Evolutionary conservation across 2,797 vertebrate species (phyloP).

Genomic region (Philypnodon macrostomus): DNA sequence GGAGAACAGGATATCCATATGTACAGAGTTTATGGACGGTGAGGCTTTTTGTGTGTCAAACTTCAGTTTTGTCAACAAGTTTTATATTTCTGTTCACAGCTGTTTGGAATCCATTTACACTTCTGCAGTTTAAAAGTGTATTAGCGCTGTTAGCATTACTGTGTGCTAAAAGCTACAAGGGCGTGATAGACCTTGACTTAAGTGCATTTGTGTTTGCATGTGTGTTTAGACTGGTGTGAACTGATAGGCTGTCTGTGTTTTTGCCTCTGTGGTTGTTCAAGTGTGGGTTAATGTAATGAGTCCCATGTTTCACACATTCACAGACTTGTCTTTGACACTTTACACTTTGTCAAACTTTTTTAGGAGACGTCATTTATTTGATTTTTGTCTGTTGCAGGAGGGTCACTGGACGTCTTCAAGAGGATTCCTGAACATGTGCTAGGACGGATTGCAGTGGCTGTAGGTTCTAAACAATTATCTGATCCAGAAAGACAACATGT

Average conservation of each 20-base stretch:
- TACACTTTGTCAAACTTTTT: slow-evolving; percentile 36
- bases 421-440: slow-evolving; percentile 93
- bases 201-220: slow-evolving; percentile 57
- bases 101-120: slow-evolving; percentile 70
- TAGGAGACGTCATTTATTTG: slow-evolving; percentile 9
- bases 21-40: slow-evolving; percentile 99
- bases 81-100: slow-evolving; percentile 26
- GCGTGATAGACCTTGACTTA: slow-evolving; percentile 59
- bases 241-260: slow-evolving; percentile 26
- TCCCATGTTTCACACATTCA: slow-evolving; percentile 65
- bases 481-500: too few species aligned
- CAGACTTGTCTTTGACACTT: slow-evolving; percentile 39
- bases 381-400: slow-evolving; percentile 74
- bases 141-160: slow-evolving; percentile 49
- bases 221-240: slow-evolving; percentile 43
- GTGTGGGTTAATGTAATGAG: slow-evolving; percentile 58
- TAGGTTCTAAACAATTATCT: slow-evolving; percentile 82
- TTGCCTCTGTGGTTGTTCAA: slow-evolving; percentile 30
- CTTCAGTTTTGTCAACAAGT: slow-evolving; percentile 10
- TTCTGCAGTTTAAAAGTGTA: slow-evolving; percentile 56
- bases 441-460: slow-evolving; percentile 92
- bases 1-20: slow-evolving; percentile 98
- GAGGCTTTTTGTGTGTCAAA: slow-evolving; percentile 66
- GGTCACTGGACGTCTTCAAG: slow-evolving; percentile 95
- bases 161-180: slow-evolving; percentile 78